phyloP scores from a whole-genome alignment of 2,888 invertebrate species.

The Bugula neritina region DNA sequence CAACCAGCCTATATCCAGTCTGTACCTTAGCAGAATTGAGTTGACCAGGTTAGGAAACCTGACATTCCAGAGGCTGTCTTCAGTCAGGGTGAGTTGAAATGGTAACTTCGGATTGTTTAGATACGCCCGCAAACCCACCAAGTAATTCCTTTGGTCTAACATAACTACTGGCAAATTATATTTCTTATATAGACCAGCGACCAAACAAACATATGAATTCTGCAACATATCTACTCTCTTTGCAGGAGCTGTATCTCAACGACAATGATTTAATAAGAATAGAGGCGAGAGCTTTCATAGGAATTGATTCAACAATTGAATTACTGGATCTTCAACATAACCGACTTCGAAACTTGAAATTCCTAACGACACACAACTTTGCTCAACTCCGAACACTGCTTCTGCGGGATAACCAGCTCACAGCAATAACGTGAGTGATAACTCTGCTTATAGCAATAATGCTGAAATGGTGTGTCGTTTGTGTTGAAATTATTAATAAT shows the following conservation, averaged over 20 bases:
- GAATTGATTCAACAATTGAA: neutral
- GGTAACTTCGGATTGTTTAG: too few relatives aligned
- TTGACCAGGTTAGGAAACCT: neutral
- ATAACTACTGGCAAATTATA: too few relatives aligned
- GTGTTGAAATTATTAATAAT: too few relatives aligned
- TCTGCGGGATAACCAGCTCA: constrained; percentile 10
- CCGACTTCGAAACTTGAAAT: neutral
- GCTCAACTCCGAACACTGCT: neutral
- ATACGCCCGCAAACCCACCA: too few relatives aligned
- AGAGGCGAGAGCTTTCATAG: neutral
- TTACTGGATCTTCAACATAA: constrained; percentile 17
- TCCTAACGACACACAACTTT: constrained; percentile 16
- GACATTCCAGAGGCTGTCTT: neutral
- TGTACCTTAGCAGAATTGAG: constrained; percentile 14
- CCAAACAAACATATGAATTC: too few relatives aligned
- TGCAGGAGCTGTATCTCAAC: constrained; percentile 7
- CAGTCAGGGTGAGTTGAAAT: constrained; percentile 7
- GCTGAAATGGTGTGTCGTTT: too few relatives aligned
- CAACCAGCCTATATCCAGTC: neutral
- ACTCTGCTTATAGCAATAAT: too few relatives aligned
- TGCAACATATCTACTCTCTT: neutral
- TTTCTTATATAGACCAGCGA: too few relatives aligned
- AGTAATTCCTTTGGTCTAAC: too few relatives aligned
- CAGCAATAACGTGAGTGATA: neutral
- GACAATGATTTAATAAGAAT: neutral